Conservation (phyloP, 2,113 vertebrate genomes). For the Lepus timidus region DNA sequence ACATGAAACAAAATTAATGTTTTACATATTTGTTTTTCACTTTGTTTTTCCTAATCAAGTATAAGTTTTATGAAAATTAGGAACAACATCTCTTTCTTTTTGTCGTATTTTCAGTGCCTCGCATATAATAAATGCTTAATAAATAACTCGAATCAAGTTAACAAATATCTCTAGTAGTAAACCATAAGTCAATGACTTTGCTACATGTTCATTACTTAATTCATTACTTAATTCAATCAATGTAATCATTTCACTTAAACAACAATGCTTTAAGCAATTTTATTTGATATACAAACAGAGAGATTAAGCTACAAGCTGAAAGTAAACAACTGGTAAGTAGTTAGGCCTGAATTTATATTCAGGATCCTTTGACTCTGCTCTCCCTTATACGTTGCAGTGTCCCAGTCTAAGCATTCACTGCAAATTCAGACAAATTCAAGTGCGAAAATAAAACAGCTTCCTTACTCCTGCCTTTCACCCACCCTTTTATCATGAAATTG, state of each 20-base stretch:
- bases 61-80: neutral
- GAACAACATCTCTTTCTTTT: neutral
- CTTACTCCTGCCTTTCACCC: neutral
- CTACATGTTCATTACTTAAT: neutral
- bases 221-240: conserved; percentile 31
- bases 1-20: neutral
- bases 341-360: conserved; percentile 36
- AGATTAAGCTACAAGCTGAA: conserved; percentile 28
- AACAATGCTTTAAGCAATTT: neutral
- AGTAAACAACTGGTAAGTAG: neutral
- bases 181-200: neutral
- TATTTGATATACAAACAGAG: conserved; percentile 31
- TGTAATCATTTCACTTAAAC: neutral
- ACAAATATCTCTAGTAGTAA: conserved; percentile 43
- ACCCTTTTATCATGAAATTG: neutral
- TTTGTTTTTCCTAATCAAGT: conserved; percentile 3
- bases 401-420: conserved; percentile 26
- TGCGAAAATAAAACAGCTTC: neutral
- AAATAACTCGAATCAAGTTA: conserved; percentile 10
- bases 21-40: neutral
- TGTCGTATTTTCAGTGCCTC: neutral
- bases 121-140: neutral
- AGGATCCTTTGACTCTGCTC: neutral
- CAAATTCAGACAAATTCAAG: neutral
- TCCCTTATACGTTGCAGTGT: neutral